Conservation (phyloP, 2,888 invertebrate genomes). For the Sacculina carcini region DNA sequence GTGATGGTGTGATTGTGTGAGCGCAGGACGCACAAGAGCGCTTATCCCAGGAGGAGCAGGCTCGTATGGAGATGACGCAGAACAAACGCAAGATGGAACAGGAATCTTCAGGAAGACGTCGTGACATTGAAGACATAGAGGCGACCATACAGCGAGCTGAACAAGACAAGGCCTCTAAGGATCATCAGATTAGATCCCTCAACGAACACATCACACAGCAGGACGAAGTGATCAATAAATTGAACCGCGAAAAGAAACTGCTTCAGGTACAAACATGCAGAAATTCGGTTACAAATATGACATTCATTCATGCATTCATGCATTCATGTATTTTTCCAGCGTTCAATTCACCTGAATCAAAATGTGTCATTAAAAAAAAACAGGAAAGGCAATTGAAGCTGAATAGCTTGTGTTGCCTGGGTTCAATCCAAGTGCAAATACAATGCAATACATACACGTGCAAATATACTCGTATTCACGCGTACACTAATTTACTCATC, state of each 20-base stretch:
- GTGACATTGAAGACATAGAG: conserved; percentile 91
- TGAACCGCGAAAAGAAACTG: conserved; percentile 79
- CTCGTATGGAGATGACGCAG: conserved; percentile 33
- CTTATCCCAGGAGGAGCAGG: conserved; percentile 30
- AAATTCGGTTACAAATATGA: conserved; percentile 16
- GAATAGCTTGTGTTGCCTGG: too few species aligned
- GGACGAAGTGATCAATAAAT: conserved; percentile 95
- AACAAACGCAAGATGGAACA: conserved; percentile 91
- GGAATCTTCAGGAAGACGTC: conserved; percentile 79
- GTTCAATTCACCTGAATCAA: too few species aligned
- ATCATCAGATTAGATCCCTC: conserved; percentile 90
- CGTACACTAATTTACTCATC: too few species aligned
- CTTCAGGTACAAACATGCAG: too few species aligned
- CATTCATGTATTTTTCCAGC: too few species aligned
- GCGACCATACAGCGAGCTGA: conserved; percentile 70
- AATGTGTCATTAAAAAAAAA: too few species aligned
- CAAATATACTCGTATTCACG: too few species aligned
- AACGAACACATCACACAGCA: conserved; percentile 99
- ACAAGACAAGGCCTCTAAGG: conserved; percentile 92
- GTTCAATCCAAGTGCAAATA: too few species aligned
- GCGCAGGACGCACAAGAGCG: conserved; percentile 25
- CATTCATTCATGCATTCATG: too few species aligned
- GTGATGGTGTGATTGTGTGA: too few species aligned
- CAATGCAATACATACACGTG: too few species aligned
- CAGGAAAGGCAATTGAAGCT: too few species aligned